Evolutionary conservation across 2,113 vertebrate species (phyloP), one percentile per base, ranked within the genome.

Genomic region (Semicossyphus pulcher): DNA sequence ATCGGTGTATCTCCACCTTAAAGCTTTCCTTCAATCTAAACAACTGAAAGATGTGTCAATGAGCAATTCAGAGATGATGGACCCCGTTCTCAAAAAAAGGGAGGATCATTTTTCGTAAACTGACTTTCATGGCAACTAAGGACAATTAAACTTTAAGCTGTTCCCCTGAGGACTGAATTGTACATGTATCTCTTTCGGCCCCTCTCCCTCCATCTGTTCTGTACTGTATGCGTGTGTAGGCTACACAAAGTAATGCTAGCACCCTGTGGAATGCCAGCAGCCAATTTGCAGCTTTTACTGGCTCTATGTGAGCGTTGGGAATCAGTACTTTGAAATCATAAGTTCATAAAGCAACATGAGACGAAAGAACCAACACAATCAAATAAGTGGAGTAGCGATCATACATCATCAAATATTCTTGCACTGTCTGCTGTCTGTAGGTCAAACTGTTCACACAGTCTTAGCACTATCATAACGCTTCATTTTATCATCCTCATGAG

Each of bases 401-500:
- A n/a, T n/a, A n/a, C n/a, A n/a, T n/a, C n/a, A n/a, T 20, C 36
- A 36, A 41, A 4, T 39, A 3, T 32, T 20, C n/a, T 31, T 18
- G 53, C 11, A 31, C 5, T 47, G 2, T 61, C 48, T 70, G n/a
- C 26, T 37, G 34, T 51, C 51, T 64, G 26, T 59, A 72, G 54
- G 53, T 80, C 67, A 60, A 16, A 57, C 51, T 44, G 31, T 5
- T 44, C 60, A 20, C 32, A 10, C 34, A 34, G 37, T 52, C 47
- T 69, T 39, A 59, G 52, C 20, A 21, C 14, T 37, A 4, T 2
- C 29, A 58, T 54, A 59, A 84, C 44, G 39, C 10, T 53, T 60
- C 54, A 64, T 73, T 83, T 29, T 76, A 73, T 58, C 26, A 47
- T 41, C 39, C 34, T 73, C 31, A 23, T 65, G 53, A 32, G 44